Conservation (phyloP, 92 coral and sea anemone species). For the Parazoanthus atlanticus region DNA sequence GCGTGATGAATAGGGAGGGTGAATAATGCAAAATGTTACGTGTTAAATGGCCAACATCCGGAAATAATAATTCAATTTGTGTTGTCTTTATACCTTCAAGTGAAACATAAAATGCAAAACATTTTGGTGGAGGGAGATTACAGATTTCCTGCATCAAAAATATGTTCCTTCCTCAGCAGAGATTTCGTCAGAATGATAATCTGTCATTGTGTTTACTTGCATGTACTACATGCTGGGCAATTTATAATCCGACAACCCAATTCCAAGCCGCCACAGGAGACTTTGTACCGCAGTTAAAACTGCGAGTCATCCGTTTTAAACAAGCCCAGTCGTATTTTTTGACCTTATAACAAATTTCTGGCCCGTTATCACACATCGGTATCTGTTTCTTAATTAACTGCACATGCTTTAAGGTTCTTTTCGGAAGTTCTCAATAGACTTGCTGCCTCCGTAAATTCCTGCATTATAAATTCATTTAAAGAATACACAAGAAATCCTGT, state of each 20-base stretch:
- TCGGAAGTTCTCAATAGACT: conserved; percentile 27
- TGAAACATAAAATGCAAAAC: neutral
- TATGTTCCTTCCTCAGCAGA: neutral
- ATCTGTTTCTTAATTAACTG: conserved; percentile 20
- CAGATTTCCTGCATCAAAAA: neutral
- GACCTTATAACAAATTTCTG: conserved; percentile 6
- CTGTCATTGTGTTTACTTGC: neutral
- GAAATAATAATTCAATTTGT: neutral
- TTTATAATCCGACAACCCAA: neutral
- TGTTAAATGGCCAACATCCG: conserved; percentile 12
- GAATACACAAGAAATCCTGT: neutral
- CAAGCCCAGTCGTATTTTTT: neutral
- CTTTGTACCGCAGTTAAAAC: neutral
- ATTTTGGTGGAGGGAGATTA: neutral
- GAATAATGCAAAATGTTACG: conserved; percentile 6
- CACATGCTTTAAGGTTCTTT: conserved; percentile 19
- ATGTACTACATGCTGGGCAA: neutral
- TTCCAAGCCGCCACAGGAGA: neutral
- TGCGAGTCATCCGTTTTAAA: neutral
- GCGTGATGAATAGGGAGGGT: conserved; percentile 12
- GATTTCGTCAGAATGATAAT: neutral
- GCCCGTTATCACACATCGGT: neutral
- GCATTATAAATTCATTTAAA: neutral
- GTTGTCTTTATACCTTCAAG: neutral
- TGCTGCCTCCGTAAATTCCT: conserved; percentile 25